Conservation (phyloP, 2,113 vertebrate genomes). For the Vireo altiloquus region DNA sequence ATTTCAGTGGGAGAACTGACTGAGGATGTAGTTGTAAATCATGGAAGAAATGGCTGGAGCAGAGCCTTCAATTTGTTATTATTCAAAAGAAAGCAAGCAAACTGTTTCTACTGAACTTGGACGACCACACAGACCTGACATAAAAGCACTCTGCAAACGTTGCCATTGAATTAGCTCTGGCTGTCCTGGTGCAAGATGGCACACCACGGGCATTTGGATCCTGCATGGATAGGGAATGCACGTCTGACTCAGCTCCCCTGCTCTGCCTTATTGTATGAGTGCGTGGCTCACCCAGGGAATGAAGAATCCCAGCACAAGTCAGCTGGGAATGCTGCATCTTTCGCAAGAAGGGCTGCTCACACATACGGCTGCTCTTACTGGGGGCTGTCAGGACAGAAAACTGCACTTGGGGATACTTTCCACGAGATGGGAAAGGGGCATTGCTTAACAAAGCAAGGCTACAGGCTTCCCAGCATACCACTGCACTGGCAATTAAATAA, state of each 20-base stretch:
- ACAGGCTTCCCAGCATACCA: not conserved
- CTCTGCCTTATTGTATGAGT: not conserved
- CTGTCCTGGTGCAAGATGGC: not conserved
- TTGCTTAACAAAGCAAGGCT: slow-evolving; percentile 19
- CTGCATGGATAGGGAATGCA: not conserved
- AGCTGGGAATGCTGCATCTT: not conserved
- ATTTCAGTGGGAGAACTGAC: not conserved
- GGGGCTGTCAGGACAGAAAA: not conserved
- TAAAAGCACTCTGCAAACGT: accelerated
- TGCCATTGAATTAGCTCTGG: not conserved
- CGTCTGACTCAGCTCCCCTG: not conserved
- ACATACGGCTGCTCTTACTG: not conserved
- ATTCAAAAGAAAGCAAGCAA: not conserved
- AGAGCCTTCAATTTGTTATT: not conserved
- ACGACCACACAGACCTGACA: not conserved
- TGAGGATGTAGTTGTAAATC: not conserved
- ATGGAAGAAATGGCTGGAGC: not conserved
- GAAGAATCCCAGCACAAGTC: not conserved
- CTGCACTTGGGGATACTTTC: not conserved
- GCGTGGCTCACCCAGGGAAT: not conserved
- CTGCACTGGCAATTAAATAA: not conserved
- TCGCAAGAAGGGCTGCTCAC: not conserved
- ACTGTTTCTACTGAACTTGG: not conserved
- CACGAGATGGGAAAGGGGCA: not conserved
- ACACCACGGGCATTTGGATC: not conserved